These are phyloP conservation scores for Calephelis perditalis DNA, from an alignment of 2,888 invertebrate species.

Conservation along the genomic window DNA sequence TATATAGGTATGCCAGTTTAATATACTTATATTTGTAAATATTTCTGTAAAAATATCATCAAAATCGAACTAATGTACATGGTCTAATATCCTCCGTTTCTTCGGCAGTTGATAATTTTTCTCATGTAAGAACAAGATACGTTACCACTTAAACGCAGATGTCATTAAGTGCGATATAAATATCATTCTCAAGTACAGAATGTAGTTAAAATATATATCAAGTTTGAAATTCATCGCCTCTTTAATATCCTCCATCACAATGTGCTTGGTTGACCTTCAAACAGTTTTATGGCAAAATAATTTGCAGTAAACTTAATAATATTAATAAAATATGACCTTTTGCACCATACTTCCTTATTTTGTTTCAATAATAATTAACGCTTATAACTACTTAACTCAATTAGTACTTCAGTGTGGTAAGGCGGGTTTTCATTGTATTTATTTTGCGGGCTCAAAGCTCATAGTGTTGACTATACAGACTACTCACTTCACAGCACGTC, in stretches of 20 bases:
- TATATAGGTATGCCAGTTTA: no score
- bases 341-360: constrained; percentile 9
- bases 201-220: no score
- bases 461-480: not conserved
- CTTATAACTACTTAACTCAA: constrained; percentile 10
- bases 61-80: no score
- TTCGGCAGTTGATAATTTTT: no score
- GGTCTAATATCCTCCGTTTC: no score
- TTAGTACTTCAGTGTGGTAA: constrained; percentile 4
- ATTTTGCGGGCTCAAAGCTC: not conserved
- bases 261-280: not conserved
- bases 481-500: not conserved
- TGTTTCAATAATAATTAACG: constrained; percentile 11
- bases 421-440: constrained; percentile 6
- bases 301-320: constrained; percentile 4
- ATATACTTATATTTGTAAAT: no score
- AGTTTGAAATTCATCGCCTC: no score
- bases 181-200: no score
- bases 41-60: no score
- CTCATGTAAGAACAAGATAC: no score
- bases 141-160: no score
- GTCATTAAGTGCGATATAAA: no score
- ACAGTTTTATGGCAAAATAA: constrained; percentile 3
- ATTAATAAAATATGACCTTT: constrained; percentile 3
- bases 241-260: not conserved